Base-by-base conservation (phyloP, 2,888 invertebrate species). In the Dioctria rufipes region DNA sequence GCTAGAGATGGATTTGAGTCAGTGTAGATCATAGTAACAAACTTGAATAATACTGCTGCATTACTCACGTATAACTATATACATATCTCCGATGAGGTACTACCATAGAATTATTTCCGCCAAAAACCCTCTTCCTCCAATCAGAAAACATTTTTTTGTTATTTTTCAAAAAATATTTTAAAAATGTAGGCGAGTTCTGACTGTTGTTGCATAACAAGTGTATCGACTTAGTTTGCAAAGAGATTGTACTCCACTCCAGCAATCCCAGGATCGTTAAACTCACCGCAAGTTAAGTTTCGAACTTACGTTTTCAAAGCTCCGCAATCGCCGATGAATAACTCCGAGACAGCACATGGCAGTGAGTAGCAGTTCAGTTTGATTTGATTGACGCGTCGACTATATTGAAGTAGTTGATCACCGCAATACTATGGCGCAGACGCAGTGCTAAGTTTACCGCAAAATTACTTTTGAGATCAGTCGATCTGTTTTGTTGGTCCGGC, bases 371-470 rank as follows among this genome's bases (percentile, higher is more conserved):
- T 11, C 8, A 9, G 6, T 42, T 65, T 69, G 37, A 51, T 69
- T 51, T 51, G 69, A 69, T 39, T 69, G 13, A 69, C 69, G 25
- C 25, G 51, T 69, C 69, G 40, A 37, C 69, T 37, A n/a, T 25
- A 25, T 5, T 69, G 69, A 25, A 51, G 54, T 51, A 69, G 51
- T 69, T 51, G 69, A 4, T 39, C 39, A 13, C n/a, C 37, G 40
- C 49, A 69, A 49, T 25, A 25, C 25, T 25, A 25, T 25, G 25
- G 25, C 25, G 25, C 25, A 25, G 25, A 2, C 25, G 25, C 25
- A 25, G 39, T 69, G 54, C 49, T 54, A 11, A n/a, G 11, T 4
- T 8, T 54, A 54, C 54, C 54, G n/a, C n/a, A 11, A 6, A 37
- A 6, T 49, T 46, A 39, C 39, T n/a, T 51, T 49, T 49, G 49